Percentiles rank a stretch among this genome's conserved stretches.
phyloP scores from a whole-genome alignment of 2,797 vertebrate species.

The Siniperca obscura region DNA sequence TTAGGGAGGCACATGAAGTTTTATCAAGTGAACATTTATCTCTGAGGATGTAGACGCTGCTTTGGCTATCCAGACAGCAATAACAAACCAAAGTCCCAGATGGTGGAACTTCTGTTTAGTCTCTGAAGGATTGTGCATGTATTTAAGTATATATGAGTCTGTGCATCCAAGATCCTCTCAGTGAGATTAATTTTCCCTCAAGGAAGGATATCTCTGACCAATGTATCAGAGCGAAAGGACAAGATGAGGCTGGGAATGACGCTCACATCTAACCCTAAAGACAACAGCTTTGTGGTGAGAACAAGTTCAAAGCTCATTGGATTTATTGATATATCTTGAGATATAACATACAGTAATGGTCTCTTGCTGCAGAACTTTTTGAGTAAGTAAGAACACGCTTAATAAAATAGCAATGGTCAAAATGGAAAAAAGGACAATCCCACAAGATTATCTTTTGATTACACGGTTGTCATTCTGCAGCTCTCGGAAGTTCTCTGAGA shows the following conservation, averaged over 20 bases:
- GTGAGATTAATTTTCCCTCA: constrained; percentile 72
- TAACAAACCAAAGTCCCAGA: constrained; percentile 73
- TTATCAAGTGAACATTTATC: constrained; percentile 59
- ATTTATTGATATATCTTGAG: background rate
- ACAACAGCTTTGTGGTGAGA: constrained; percentile 98
- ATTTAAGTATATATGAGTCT: constrained; percentile 34
- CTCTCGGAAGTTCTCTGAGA: constrained; percentile 26
- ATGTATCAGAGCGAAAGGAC: constrained; percentile 96
- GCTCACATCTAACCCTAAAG: constrained; percentile 92
- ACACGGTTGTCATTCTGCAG: constrained; percentile 24
- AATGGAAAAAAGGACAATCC: constrained; percentile 32
- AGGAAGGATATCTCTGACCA: constrained; percentile 98
- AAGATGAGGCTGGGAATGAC: constrained; percentile 99
- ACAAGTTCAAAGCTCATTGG: constrained; percentile 25
- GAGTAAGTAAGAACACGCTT: constrained; percentile 30
- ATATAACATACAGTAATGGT: background rate
- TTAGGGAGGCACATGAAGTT: constrained; percentile 53
- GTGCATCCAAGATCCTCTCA: constrained; percentile 52
- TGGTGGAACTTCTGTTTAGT: constrained; percentile 57
- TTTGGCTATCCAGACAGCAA: constrained; percentile 64
- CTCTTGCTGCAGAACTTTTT: constrained; percentile 10
- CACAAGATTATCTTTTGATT: constrained; percentile 60
- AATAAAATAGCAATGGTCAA: constrained; percentile 31
- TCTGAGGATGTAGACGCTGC: constrained; percentile 60
- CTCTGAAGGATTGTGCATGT: constrained; percentile 31